These are phyloP conservation scores for Orthonevra nobilis DNA, from an alignment of 2,888 invertebrate species.

Conservation along the genomic window DNA sequence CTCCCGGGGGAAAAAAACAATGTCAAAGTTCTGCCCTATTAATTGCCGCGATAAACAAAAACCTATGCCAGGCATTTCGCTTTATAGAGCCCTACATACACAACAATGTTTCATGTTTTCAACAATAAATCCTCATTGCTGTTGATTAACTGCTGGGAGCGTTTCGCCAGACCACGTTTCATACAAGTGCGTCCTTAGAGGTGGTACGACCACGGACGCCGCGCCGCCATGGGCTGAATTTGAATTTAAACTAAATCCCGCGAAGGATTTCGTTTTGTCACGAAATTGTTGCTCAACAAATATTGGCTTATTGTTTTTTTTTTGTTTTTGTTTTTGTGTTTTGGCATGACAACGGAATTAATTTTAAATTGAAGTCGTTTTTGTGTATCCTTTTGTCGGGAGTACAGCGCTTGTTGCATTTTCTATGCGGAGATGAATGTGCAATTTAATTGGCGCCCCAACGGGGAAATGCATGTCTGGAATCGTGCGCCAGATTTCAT, in stretches of 20 bases:
- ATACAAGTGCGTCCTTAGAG: not conserved
- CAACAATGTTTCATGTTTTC: conserved; percentile 18
- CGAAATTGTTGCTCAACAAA: conserved; percentile 32
- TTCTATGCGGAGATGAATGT: not conserved
- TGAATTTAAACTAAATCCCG: conserved; percentile 17
- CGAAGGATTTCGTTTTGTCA: conserved; percentile 35
- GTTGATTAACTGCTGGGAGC: conserved; percentile 44
- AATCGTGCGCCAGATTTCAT: not conserved
- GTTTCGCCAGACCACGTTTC: not conserved
- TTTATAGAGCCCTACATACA: conserved; percentile 37
- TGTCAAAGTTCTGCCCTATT: conserved; percentile 34
- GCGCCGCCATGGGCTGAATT: too few species aligned
- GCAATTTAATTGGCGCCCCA: not conserved
- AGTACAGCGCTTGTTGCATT: conserved; percentile 6
- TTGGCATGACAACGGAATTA: conserved; percentile 20
- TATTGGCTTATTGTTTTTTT: too few species aligned
- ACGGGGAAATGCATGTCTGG: not conserved
- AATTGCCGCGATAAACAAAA: conserved; percentile 55
- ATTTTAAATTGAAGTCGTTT: conserved; percentile 14
- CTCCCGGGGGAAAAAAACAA: conserved; percentile 15
- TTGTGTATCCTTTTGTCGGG: too few species aligned
- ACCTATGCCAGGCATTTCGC: conserved; percentile 36
- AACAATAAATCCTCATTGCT: conserved; percentile 45
- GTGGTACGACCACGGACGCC: too few species aligned
- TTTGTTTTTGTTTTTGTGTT: too few species aligned